Evolutionary conservation across 2,797 vertebrate genomes (phyloP).

Genomic region (Nyctibius grandis): DNA sequence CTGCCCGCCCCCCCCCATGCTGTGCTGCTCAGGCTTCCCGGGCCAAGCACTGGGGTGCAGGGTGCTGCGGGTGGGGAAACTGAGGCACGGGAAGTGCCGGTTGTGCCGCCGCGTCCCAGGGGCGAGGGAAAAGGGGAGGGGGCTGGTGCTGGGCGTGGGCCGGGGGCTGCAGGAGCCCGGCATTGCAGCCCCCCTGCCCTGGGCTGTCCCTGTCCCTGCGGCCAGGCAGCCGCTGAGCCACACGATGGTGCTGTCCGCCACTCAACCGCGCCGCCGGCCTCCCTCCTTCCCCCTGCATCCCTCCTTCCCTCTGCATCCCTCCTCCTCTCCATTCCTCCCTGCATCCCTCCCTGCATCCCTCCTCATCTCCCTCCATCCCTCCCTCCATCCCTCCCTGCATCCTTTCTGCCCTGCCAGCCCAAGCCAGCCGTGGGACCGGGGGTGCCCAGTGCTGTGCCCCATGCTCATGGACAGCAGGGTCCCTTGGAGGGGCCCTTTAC

Average conservation of each 20-base stretch:
- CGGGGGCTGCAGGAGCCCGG: neutral
- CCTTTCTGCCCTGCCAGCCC: neutral
- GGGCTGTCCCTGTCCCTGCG: neutral
- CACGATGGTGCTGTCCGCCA: constrained; percentile 59
- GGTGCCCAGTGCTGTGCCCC: neutral
- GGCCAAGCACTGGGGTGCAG: neutral
- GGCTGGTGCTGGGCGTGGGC: neutral
- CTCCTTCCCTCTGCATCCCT: neutral
- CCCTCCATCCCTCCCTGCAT: neutral
- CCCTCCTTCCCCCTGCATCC: neutral
- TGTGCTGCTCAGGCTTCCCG: neutral
- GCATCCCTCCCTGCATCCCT: neutral
- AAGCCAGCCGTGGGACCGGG: neutral
- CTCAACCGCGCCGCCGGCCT: neutral
- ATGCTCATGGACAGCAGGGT: neutral
- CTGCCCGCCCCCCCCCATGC: neutral
- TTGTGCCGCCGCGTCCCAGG: neutral
- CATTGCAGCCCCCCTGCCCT: neutral
- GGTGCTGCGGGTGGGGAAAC: neutral
- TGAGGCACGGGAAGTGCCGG: neutral
- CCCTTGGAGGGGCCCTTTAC: neutral
- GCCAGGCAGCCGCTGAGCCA: neutral
- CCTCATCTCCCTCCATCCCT: neutral
- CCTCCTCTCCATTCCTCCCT: neutral
- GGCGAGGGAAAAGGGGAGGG: neutral